A percentile compares a stretch with the other conserved stretches of the same genome.
These are phyloP conservation scores for Aphelinus atriplicis DNA, from an alignment of 1,140 invertebrate species.

Conservation along the genomic window DNA sequence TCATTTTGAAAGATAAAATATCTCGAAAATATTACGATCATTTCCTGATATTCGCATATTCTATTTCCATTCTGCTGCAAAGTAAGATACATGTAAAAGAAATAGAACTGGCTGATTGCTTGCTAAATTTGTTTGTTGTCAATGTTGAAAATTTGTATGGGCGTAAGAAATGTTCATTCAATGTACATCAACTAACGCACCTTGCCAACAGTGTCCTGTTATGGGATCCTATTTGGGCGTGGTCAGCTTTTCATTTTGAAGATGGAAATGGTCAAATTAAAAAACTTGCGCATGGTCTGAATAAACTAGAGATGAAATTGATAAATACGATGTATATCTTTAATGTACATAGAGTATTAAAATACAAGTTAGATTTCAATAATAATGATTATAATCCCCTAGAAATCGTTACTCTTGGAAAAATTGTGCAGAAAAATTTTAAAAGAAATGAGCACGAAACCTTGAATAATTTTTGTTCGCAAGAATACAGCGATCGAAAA, in stretches of 20 bases:
- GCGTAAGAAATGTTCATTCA: neutral
- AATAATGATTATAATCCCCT: neutral
- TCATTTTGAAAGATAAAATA: constrained; percentile 30
- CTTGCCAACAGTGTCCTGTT: neutral
- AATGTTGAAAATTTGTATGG: neutral
- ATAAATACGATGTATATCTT: constrained; percentile 15
- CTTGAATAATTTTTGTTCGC: too few species aligned
- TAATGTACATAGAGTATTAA: constrained; percentile 25
- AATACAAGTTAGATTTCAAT: neutral
- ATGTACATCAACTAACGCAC: neutral
- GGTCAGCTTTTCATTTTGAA: constrained; percentile 15
- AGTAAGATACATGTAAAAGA: neutral
- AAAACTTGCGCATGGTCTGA: constrained; percentile 20
- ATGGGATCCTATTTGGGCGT: constrained; percentile 6
- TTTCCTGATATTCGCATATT: constrained; percentile 33
- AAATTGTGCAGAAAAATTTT: too few species aligned
- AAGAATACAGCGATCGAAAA: too few species aligned
- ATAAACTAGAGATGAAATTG: constrained; percentile 30
- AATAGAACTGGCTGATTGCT: neutral
- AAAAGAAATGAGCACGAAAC: too few species aligned
- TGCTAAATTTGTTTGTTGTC: neutral
- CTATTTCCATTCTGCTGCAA: constrained; percentile 10
- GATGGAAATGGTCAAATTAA: constrained; percentile 10
- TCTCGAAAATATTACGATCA: constrained; percentile 31
- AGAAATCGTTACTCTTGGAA: too few species aligned